Evolutionary conservation across 1,140 invertebrate species (phyloP).

Genomic region (Theocolax elegans): DNA sequence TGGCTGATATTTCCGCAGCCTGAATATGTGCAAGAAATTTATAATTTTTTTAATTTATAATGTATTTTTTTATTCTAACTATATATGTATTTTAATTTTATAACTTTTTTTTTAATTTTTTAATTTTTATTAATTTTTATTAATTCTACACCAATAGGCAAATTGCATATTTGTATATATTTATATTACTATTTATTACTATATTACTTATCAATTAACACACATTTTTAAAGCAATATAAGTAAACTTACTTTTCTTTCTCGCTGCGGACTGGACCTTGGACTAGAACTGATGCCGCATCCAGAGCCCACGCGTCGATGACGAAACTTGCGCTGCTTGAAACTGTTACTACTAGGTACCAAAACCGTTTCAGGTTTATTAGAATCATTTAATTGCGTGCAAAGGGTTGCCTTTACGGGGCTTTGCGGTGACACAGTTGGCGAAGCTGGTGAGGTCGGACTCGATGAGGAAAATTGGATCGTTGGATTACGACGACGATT

Average conservation of each 20-base stretch:
- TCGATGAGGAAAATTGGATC: constrained; percentile 61
- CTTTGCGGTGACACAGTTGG: constrained; percentile 64
- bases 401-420: constrained; percentile 71
- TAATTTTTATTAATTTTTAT: no score
- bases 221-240: background rate
- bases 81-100: background rate
- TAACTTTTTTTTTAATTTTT: background rate
- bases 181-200: no score
- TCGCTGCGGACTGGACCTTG: constrained; percentile 69
- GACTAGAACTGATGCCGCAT: constrained; percentile 64
- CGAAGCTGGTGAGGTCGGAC: constrained; percentile 65
- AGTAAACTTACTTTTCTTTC: constrained; percentile 63
- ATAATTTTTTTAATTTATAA: background rate
- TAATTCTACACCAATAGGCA: no score
- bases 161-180: no score
- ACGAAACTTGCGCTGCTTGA: constrained; percentile 67
- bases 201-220: no score
- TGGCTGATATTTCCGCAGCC: constrained; percentile 50
- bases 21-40: constrained; percentile 35
- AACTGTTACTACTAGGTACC: constrained; percentile 59
- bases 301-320: constrained; percentile 72
- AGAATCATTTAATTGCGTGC: constrained; percentile 71
- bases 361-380: constrained; percentile 71
- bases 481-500: constrained; percentile 63
- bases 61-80: background rate